Evolutionary conservation across 2,113 vertebrate genomes (phyloP), one percentile per base, ranked within the genome.

Genomic region (Phaethon lepturus): DNA sequence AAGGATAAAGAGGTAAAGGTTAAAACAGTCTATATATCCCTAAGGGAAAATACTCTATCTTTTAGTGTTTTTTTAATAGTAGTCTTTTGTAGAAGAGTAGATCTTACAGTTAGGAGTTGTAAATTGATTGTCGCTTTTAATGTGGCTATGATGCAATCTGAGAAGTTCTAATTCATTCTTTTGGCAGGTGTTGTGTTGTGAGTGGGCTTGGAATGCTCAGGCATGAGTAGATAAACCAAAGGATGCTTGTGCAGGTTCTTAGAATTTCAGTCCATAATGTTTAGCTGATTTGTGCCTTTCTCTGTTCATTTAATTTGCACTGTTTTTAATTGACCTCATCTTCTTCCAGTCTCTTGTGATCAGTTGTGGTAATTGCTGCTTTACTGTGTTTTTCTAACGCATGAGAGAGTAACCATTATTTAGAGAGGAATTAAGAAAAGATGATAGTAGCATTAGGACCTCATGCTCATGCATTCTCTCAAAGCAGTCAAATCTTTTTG

Each of bases 1-100:
- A 98, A 99, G 91, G 99, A 99, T 97, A 99, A 99, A 96, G 98
- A 99, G 98, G 99, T 99, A 97, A 95, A 49, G 89, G 12, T 86
- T 91, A 55, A 63, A 89, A 42, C 33, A 47, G 5, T 66, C 22
- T 68, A 1, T 50, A 17, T 58, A 64, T 68, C 19, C 25, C 35
- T 73, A 24, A 38, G 44, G 42, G 50, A 64, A 64, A 72, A 58
- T 52, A 17, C n/a, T 35, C 16, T 35, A 38, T 62, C 13, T 73
- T 73, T 56, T 17, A 47, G 31, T 75, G 18, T 60, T 86, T 92
- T 71, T 86, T 17, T 59, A 67, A 15, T 33, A 53, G 13, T 71
- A 42, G 9, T 18, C 40, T 80, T 88, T 13, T 75, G 24, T 75
- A 28, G 40, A 71, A 68, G 52, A 64, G 2, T 40, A 52, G 7